Evolutionary conservation across 2,113 vertebrate genomes (phyloP).

Genomic region (Corvus moneduloides): DNA sequence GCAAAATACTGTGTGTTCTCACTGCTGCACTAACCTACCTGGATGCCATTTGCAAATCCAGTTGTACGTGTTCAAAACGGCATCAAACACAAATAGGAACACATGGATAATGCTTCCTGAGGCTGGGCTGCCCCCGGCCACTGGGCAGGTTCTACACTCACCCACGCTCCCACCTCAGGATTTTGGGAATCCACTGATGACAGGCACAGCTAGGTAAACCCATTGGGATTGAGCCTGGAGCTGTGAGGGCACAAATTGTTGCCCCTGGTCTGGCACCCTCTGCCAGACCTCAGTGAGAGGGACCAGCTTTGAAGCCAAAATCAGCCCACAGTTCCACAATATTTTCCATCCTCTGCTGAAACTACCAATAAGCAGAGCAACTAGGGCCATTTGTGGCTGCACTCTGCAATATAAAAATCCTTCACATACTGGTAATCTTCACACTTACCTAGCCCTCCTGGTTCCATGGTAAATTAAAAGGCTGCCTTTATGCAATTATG

Average conservation of each 20-base stretch:
- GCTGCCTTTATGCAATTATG: conserved; percentile 67
- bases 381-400: conserved; percentile 21
- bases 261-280: neutral
- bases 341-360: neutral
- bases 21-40: neutral
- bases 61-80: fast-evolving
- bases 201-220: neutral
- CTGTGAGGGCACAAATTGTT: fast-evolving
- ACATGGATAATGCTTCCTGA: neutral
- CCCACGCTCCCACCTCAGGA: neutral
- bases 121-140: neutral
- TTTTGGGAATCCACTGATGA: neutral
- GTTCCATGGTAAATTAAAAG: conserved; percentile 66
- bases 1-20: neutral
- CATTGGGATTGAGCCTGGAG: neutral
- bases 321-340: neutral
- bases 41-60: neutral
- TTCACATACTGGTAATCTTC: conserved; percentile 57
- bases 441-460: conserved; percentile 58
- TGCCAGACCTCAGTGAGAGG: neutral
- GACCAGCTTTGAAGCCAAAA: neutral
- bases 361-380: neutral
- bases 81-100: neutral
- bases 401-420: conserved; percentile 4
- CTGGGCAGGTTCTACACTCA: neutral